These are phyloP conservation scores for Baronia brevicornis DNA, from an alignment of 2,888 invertebrate species.

Conservation along the genomic window DNA sequence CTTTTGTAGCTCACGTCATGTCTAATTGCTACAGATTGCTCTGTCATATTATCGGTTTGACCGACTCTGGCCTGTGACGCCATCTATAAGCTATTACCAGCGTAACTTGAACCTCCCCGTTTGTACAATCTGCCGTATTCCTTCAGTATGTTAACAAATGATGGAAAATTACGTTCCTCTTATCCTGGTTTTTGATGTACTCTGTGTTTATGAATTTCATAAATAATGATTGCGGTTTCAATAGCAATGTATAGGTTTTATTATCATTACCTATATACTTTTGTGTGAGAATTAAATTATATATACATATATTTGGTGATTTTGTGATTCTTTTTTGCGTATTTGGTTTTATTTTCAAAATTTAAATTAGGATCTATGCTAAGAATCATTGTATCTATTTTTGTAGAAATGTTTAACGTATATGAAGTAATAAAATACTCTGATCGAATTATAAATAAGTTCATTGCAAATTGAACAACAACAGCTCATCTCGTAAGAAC, in stretches of 20 bases:
- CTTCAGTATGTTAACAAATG: conserved; percentile 14
- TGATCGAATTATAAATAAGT: too few relatives aligned
- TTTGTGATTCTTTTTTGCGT: too few relatives aligned
- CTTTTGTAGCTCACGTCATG: conserved; percentile 45
- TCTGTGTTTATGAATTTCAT: conserved; percentile 17
- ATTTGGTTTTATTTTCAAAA: too few relatives aligned
- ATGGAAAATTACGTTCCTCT: conserved; percentile 12
- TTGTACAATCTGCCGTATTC: conserved; percentile 8
- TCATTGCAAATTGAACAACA: too few relatives aligned
- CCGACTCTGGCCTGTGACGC: conserved; percentile 37
- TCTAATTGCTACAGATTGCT: conserved; percentile 50
- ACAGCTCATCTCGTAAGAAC: conserved; percentile 1
- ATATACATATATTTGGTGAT: too few relatives aligned
- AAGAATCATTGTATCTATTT: too few relatives aligned
- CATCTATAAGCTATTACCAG: conserved; percentile 28
- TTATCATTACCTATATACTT: too few relatives aligned
- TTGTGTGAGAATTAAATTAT: too few relatives aligned
- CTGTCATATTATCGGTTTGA: conserved; percentile 37
- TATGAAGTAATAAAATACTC: too few relatives aligned
- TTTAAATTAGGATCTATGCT: too few relatives aligned
- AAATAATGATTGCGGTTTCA: conserved; percentile 16
- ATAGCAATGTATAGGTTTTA: too few relatives aligned
- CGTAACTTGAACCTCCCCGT: conserved; percentile 25
- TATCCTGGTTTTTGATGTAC: conserved; percentile 11
- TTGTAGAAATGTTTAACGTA: too few relatives aligned